Percentiles rank a stretch among this genome's conserved stretches.
These are phyloP conservation scores for Papilio xuthus DNA, from an alignment of 1,140 invertebrate species.

Conservation along the genomic window DNA sequence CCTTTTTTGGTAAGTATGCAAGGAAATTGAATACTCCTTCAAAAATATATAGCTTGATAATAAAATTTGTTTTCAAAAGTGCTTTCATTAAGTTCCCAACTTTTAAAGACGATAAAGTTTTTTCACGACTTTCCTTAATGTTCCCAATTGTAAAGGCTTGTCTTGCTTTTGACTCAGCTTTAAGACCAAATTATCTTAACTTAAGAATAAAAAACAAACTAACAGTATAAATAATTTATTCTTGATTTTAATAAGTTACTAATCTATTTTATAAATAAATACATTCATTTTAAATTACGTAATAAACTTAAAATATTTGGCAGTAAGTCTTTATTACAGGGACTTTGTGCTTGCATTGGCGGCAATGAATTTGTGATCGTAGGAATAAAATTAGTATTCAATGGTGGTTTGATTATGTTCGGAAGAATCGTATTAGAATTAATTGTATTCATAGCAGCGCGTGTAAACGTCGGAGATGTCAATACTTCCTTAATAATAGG, in stretches of 20 bases:
- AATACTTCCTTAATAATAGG: conserved; percentile 62
- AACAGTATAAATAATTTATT: conserved; percentile 36
- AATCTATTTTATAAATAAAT: conserved; percentile 36
- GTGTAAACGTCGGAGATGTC: conserved; percentile 50
- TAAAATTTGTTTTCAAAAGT: not conserved
- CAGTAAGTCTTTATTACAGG: conserved; percentile 33
- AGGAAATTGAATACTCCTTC: too few relatives aligned
- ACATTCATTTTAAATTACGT: conserved; percentile 33
- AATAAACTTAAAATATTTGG: conserved; percentile 43
- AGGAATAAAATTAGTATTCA: conserved; percentile 41
- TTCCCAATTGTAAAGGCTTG: not conserved
- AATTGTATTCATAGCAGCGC: conserved; percentile 54
- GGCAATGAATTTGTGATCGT: conserved; percentile 38
- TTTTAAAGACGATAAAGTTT: not conserved
- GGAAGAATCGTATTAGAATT: conserved; percentile 36
- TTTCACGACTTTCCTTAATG: not conserved
- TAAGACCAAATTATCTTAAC: not conserved
- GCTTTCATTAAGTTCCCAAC: not conserved
- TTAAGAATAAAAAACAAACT: not conserved
- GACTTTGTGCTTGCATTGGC: not conserved
- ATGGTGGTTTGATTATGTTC: conserved; percentile 27
- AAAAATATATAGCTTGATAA: not conserved
- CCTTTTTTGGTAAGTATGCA: too few relatives aligned
- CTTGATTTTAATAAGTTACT: conserved; percentile 37
- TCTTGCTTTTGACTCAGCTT: not conserved